Base-by-base conservation (phyloP, 2,113 vertebrate genomes). In the Antechinus stuartii region DNA sequence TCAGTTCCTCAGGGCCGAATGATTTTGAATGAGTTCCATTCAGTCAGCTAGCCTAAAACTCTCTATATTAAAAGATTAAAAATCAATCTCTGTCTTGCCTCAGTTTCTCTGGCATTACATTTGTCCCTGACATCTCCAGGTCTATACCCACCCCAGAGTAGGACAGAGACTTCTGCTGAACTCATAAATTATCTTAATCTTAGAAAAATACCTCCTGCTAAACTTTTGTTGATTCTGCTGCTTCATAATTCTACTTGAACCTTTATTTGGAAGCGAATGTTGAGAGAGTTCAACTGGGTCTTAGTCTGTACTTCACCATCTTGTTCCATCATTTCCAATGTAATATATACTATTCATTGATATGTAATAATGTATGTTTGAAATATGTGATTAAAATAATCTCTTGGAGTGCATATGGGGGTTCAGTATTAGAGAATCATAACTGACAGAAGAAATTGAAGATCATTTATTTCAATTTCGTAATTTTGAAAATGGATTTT, bases 101-200 rank as follows among this genome's bases (percentile, higher is more conserved):
- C 50, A 52, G 50, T 52, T 52, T 52, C 50, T 52, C 10, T 52
- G 50, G 50, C 50, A 11, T 52, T 52, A 52, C 6, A 52, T 52
- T 16, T 35, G 30, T 68, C 12, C 3, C 8, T 35, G 61, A 35
- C 12, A 35, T 0, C 3, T 68, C 30, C 14, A 84, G n/a, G 6
- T 4, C 16, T 84, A 16, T 2, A 22, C n/a, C n/a, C n/a, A 42
- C 1, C 1, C n/a, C 6, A 23, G 6, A 0, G 4, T 49, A 49
- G 4, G 19, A 6, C 16, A n/a, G 0, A n/a, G 14, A n/a, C 35
- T 76, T 76, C 68, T 84, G 68, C n/a, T 84, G 35, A 84, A 16
- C 12, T n/a, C 35, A n/a, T 22, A 84, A 84, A 7, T 8, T 84
- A 26, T 42, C 68, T 8, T 84, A 42, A 7, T 1, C 3, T 49